Evolutionary conservation across 1,140 invertebrate species (phyloP).

Genomic region (roundworm (Caenorhabditis elegans)): WBcel235 BX284605.5:12410001-12410500

Average conservation of each 20-base stretch:
- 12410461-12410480: background rate
- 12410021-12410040: background rate
- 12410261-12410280: slow-evolving; percentile 3
- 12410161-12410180: background rate
- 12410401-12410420: background rate
- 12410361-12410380: background rate
- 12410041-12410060: background rate
- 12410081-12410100: background rate
- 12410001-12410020: background rate
- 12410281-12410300: slow-evolving; percentile 18
- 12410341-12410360: too few relatives aligned
- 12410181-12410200: slow-evolving; percentile 2
- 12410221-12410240: slow-evolving; percentile 6
- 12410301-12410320: background rate
- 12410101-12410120: slow-evolving; percentile 1
- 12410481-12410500: background rate
- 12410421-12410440: background rate
- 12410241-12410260: background rate
- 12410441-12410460: background rate
- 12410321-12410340: too few relatives aligned
- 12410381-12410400: background rate
- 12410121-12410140: slow-evolving; percentile 5
- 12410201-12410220: slow-evolving; percentile 13
- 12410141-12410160: slow-evolving; percentile 6
- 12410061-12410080: background rate